Evolutionary conservation across 1,140 invertebrate genomes (phyloP).

Genomic region (Globodera rostochiensis): DNA sequence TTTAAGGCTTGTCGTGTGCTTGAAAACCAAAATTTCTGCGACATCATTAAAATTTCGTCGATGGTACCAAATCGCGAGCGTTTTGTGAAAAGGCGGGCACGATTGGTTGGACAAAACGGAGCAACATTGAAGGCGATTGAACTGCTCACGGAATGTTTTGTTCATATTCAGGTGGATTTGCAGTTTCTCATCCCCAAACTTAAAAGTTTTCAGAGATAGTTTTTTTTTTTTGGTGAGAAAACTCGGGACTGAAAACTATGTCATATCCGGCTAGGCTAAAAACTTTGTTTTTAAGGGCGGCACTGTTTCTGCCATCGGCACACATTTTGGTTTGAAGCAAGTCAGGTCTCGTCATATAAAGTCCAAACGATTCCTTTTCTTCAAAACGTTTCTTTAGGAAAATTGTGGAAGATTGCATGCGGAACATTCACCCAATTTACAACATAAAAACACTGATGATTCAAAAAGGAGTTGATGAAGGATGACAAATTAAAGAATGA

Average conservation of each 20-base stretch:
- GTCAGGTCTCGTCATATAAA: slow-evolving; percentile 66
- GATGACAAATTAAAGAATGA: slow-evolving; percentile 85
- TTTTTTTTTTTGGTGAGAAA: no score
- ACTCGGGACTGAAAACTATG: no score
- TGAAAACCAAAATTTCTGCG: slow-evolving; percentile 86
- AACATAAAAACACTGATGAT: slow-evolving; percentile 98
- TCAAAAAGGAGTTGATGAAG: slow-evolving; percentile 89
- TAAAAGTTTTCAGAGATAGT: no score
- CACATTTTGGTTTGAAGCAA: slow-evolving; percentile 89
- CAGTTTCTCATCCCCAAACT: no score
- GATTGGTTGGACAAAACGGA: slow-evolving; percentile 93
- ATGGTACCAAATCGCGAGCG: slow-evolving; percentile 84
- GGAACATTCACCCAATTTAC: slow-evolving; percentile 98
- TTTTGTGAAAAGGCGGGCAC: slow-evolving; percentile 90
- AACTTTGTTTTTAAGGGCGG: slow-evolving; percentile 72
- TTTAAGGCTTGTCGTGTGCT: slow-evolving; percentile 68
- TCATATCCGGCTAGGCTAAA: no score
- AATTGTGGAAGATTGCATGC: slow-evolving; percentile 95
- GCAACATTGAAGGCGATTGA: slow-evolving; percentile 96
- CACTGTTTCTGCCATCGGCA: slow-evolving; percentile 93
- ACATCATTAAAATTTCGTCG: slow-evolving; percentile 94
- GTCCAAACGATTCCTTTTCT: not conserved
- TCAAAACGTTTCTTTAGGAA: slow-evolving; percentile 69
- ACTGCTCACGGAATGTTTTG: slow-evolving; percentile 94
- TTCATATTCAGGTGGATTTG: slow-evolving; percentile 73